Evolutionary conservation across 2,113 vertebrate species (phyloP), one percentile per base, ranked within the genome.

Genomic region (Odocoileus hemionus): DNA sequence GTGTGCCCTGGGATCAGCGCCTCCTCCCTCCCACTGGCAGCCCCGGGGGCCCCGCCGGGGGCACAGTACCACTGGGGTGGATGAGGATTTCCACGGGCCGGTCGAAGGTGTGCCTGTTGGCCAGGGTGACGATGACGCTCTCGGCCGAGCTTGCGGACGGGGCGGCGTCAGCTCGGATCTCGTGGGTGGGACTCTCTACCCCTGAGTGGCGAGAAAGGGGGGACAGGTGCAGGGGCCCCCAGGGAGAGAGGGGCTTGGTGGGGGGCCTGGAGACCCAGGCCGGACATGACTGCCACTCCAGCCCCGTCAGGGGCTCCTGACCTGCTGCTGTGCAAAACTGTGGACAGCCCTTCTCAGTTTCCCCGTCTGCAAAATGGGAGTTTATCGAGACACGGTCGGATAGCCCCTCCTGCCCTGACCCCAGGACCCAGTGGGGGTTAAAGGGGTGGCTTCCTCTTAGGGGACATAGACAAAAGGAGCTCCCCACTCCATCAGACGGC

Each of bases 21-120:
- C 25, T 26, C n/a, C 7, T 47, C 61, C 91, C 36, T 52, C 60
- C 67, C 64, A 2, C 0, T 1, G 52, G 17, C 60, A 36, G 3
- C 21, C 92, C 57, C 9, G 9, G 9, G 33, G 87, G 28, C 1
- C 30, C 61, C 0, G 0, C 3, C 1, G 0, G 6, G 55, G 3
- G 16, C 52, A 83, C 99, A 98, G 52, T 99, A 99, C 99, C 99
- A 0, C 99, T 99, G 0, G 99, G 99, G 39, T 99, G 99, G 98
- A 99, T 99, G 64, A 99, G 97, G 98, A 99, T 99, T 97, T 99
- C 99, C 97, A 99, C 99, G 0, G 99, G 99, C 43, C 99, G 99
- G 99, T 99, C 99, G 0, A 99, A 99, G 52, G 99, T 99, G 98
- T 99, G 99, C 92, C 99, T 99, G 93, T 99, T 99, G 78, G 99